A percentile compares a stretch with the other conserved stretches of the same genome.
phyloP scores from a whole-genome alignment of 2,888 invertebrate genomes.

The Parelbella ahira region DNA sequence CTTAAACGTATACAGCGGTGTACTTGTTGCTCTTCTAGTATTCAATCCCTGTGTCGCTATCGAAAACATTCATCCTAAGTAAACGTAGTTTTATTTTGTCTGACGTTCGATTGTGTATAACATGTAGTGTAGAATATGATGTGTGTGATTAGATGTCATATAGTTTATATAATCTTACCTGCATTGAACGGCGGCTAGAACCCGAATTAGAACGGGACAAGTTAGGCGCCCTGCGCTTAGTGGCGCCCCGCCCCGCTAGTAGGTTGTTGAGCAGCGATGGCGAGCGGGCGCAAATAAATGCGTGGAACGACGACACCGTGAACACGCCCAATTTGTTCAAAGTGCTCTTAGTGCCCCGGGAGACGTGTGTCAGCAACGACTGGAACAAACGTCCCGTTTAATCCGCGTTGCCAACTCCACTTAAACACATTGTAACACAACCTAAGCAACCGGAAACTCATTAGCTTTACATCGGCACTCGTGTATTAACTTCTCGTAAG shows the following conservation, averaged over 20 bases:
- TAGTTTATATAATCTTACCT: no score
- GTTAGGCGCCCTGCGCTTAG: constrained; percentile 93
- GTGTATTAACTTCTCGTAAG: constrained; percentile 6
- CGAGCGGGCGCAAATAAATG: constrained; percentile 97
- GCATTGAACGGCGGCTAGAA: constrained; percentile 92
- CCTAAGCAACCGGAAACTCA: constrained; percentile 20
- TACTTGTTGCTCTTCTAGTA: no score
- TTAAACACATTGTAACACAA: constrained; percentile 11
- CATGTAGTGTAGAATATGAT: no score
- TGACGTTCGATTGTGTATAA: no score
- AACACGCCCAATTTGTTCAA: constrained; percentile 97
- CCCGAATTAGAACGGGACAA: constrained; percentile 94
- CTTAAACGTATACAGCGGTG: no score
- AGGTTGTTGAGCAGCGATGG: constrained; percentile 95
- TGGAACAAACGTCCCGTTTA: constrained; percentile 71
- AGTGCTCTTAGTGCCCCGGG: constrained; percentile 95
- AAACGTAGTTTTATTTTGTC: no score
- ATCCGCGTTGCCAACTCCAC: constrained; percentile 4
- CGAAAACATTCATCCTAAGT: no score
- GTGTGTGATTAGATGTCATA: no score
- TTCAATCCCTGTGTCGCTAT: no score
- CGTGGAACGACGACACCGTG: constrained; percentile 98
- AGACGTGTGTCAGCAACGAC: constrained; percentile 97
- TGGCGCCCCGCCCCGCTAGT: constrained; percentile 93
- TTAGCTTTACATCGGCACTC: constrained; percentile 7